These are phyloP conservation scores for Asobara japonica DNA, from an alignment of 1,140 invertebrate species.

Conservation along the genomic window DNA sequence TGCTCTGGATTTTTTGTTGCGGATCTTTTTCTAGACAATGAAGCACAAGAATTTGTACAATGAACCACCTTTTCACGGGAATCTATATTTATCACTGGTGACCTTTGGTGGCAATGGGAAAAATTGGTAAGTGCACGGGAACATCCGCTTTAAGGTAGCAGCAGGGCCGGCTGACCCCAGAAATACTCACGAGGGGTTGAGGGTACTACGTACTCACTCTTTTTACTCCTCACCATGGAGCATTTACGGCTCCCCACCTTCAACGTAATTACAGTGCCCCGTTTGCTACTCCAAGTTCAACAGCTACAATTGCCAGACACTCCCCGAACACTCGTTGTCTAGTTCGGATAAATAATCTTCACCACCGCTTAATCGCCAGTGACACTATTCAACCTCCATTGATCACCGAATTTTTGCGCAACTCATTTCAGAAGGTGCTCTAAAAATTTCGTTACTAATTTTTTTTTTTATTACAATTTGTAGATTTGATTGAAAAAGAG, in stretches of 20 bases:
- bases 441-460: too few relatives aligned
- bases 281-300: not conserved
- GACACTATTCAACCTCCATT: not conserved
- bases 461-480: too few relatives aligned
- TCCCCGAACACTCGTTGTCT: not conserved
- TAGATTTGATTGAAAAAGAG: too few relatives aligned
- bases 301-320: not conserved
- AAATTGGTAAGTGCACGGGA: not conserved
- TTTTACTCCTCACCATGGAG: not conserved
- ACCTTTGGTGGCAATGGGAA: not conserved
- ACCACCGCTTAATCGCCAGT: not conserved
- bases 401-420: too few relatives aligned
- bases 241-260: not conserved
- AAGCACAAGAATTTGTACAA: too few relatives aligned
- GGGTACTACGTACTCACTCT: not conserved
- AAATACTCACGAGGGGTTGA: conserved; percentile 4
- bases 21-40: too few relatives aligned
- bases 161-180: not conserved
- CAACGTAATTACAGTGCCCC: conserved; percentile 4
- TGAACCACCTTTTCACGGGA: not conserved
- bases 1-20: too few relatives aligned
- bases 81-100: not conserved
- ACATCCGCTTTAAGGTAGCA: not conserved
- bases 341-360: not conserved
- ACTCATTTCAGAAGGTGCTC: too few relatives aligned